Percentiles rank a stretch among this genome's conserved stretches.
Conservation (phyloP, 2,113 vertebrate genomes). For the Macquaria australasica region DNA sequence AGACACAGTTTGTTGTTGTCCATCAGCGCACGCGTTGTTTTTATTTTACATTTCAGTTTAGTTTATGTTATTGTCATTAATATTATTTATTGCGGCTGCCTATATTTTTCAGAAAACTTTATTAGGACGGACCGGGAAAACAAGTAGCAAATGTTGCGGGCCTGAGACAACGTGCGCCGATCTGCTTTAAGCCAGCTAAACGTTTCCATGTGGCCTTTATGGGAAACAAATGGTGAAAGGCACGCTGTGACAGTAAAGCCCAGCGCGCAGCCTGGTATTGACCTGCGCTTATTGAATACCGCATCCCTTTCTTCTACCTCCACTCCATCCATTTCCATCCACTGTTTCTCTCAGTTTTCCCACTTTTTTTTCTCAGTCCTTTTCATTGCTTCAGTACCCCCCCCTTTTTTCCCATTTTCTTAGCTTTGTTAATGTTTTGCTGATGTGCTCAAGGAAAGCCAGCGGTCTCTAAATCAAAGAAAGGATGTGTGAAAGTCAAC, state of each 20-base stretch:
- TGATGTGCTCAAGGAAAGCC: constrained; percentile 37
- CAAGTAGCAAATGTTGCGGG: constrained; percentile 84
- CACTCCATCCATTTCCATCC: constrained; percentile 54
- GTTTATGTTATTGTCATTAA: constrained; percentile 17
- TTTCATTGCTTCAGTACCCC: constrained; percentile 15
- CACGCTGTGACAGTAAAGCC: constrained; percentile 85
- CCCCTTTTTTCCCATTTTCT: constrained; percentile 36
- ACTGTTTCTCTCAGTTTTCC: constrained; percentile 15
- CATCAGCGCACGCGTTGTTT: background rate
- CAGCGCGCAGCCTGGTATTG: constrained; percentile 78
- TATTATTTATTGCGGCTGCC: constrained; percentile 36
- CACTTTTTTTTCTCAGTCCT: constrained; percentile 14
- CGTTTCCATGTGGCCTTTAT: constrained; percentile 93
- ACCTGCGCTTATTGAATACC: constrained; percentile 84
- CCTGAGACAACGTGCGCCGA: constrained; percentile 75
- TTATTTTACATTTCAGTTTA: constrained; percentile 11
- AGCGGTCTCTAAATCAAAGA: constrained; percentile 25
- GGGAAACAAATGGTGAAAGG: constrained; percentile 91
- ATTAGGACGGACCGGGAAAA: constrained; percentile 77
- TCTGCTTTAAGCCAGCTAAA: constrained; percentile 88
- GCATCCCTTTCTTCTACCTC: constrained; percentile 67
- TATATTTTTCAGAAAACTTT: constrained; percentile 67
- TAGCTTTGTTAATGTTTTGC: constrained; percentile 84
- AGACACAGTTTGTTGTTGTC: constrained; percentile 16
- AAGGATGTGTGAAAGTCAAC: constrained; percentile 19